Base-by-base conservation (phyloP, 2,888 invertebrate species). In the Colostygia pectinataria region DNA sequence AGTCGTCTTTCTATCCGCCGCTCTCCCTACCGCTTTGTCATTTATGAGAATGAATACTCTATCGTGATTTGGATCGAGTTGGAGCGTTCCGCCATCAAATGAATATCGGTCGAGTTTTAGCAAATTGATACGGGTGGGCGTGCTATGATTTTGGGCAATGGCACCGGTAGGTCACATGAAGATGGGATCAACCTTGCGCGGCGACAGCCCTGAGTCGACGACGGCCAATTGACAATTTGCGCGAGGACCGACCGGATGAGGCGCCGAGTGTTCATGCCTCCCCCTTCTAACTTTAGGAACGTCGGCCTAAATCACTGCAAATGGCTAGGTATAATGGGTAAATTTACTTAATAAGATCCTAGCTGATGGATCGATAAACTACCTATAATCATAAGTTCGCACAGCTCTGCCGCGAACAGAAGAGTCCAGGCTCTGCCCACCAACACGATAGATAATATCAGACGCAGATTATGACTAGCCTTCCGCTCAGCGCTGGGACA, bases 191-290 rank as follows among this genome's bases (percentile, higher is more conserved):
- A 78, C 75, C 77, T 80, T 83, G 80, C 69, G 62, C 63, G 57
- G 64, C 74, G 76, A 65, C 80, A 80, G 80, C 80, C 79, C 80
- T 81, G 78, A 77, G 73, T 70, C 71, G 73, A 66, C 77, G 74
- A 68, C 73, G 71, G 68, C 74, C 84, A 87, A 85, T 86, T 85
- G 82, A 74, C 86, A 87, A 89, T 88, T 88, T 83, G 83, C 75
- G 80, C 76, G 74, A 74, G 72, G 69, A 74, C 57, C 68, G 77
- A 81, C 87, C 88, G 88, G 88, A 88, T 86, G 87, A 80, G 83
- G 83, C 83, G 78, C 76, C 77, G 80, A 68, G 75, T 67, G 71
- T 72, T 74, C 76, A 70, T 77, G 68, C 80, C 84, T 80, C 85
- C 88, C 83, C 86, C 82, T 79, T 80, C 75, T 73, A 72, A 83